Evolutionary conservation across 1,140 invertebrate species (phyloP), one percentile per base, ranked within the genome.

Genomic region (Lutraria rhynchaena): DNA sequence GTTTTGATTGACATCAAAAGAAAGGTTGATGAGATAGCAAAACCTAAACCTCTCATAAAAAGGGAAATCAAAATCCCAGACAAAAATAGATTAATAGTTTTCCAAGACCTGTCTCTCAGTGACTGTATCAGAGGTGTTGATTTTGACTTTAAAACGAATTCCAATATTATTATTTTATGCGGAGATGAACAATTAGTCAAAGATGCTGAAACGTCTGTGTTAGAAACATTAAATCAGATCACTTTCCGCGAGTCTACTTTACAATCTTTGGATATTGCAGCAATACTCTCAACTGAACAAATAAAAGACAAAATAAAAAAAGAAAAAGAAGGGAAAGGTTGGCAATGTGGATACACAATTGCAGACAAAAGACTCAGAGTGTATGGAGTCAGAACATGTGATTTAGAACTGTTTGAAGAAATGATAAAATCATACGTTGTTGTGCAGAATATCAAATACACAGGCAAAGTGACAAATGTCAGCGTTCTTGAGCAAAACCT

Each of bases 391-490:
- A 29, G 4, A 11, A 51, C 33, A 13, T 9, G 17, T n/a, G 29
- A 55, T 24, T 55, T 71, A 41, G 33, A 37, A 3, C 9, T n/a
- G 5, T 35, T 71, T 22, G 51, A 57, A 19, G n/a, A 37, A 13
- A 53, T 19, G 5, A 37, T 71, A 33, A 53, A n/a, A 29, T 9
- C 27, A 17, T 33, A 53, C 7, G 17, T 71, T n/a, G 4, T 35
- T 19, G 35, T 24, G 35, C 11, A 35, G 3, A 35, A 55, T 37
- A 19, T 57, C 5, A 55, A 31, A 71, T 24, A 53, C 22, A 24
- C 55, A 55, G 69, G 69, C 35, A 71, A 35, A n/a, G 51, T 71
- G 3, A n/a, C 33, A n/a, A 35, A 71, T 17, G 29, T 37, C 55
- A 35, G 33, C 4, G 15, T 37, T 57, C n/a, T 71, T 4, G 49